Evolutionary conservation across 2,888 invertebrate genomes (phyloP), one percentile per base, ranked within the genome.

Genomic region (Rhimphoctona megacephalus): DNA sequence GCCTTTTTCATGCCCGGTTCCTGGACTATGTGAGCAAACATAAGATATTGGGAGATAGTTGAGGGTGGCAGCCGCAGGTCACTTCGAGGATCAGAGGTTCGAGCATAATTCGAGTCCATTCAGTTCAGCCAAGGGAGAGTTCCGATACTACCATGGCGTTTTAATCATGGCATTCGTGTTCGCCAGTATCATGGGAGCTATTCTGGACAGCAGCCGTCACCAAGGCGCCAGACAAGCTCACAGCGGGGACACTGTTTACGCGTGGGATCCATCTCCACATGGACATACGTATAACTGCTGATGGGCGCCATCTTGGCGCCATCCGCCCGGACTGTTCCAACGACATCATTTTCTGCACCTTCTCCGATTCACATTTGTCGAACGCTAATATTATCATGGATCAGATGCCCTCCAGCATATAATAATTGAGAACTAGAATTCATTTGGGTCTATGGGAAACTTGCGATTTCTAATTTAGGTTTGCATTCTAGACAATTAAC

Each of bases 121-220:
- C 67, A 54, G 73, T 77, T 72, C 57, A 73, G 83, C 49, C 52
- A 74, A 22, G 76, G 69, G 83, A 66, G 81, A 69, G 79, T 85
- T 88, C 78, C 87, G 84, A 87, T 87, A 85, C 87, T 82, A 81
- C 87, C 84, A 86, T 80, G 85, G 85, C 79, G 86, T 87, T 88
- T 88, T 88, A 88, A 88, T 88, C 88, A 88, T 83, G 85, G 86
- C 79, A 85, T 87, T 88, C 84, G 85, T 83, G 86, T 88, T 80
- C 85, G 81, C 69, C 83, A 85, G 87, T 81, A 69, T 83, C 76
- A 85, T 81, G 86, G 90, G 87, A 86, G 90, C 89, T 92, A 91
- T 91, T 90, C 90, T 88, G 91, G 90, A 90, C 90, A 90, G 90
- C 87, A 89, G 88, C 88, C 90, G 89, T 87, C 88, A 81, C 87